phyloP scores from a whole-genome alignment of 2,113 vertebrate species.

The Phasianus colchicus region DNA sequence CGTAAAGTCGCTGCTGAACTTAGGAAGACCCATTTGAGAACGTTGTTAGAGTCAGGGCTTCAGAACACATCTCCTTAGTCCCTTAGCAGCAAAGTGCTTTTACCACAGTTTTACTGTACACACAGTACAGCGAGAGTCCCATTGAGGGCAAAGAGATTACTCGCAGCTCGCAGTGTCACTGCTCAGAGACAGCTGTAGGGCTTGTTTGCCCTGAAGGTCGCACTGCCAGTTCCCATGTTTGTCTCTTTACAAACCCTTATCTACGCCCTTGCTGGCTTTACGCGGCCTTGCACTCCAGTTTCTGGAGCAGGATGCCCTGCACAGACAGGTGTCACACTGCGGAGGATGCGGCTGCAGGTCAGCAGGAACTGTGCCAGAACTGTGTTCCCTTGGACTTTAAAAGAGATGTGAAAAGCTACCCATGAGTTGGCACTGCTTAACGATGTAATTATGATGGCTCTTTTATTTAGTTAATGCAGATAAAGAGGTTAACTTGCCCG shows the following conservation, averaged over 20 bases:
- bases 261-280: neutral
- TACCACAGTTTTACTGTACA: accelerated
- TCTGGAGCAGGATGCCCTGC: neutral
- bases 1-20: neutral
- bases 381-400: neutral
- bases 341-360: neutral
- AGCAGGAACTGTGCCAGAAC: neutral
- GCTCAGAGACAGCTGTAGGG: neutral
- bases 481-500: neutral
- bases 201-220: neutral
- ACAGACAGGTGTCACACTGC: too few species aligned
- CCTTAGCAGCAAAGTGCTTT: neutral
- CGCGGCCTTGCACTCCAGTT: accelerated
- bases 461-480: constrained; percentile 2
- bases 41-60: accelerated
- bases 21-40: neutral
- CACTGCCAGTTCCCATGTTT: neutral
- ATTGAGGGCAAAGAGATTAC: accelerated
- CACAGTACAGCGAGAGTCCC: neutral
- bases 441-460: neutral
- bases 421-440: neutral
- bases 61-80: neutral
- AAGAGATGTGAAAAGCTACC: neutral
- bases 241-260: neutral
- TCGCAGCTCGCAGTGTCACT: neutral